These are phyloP conservation scores for Daboia siamensis DNA, from an alignment of 2,113 vertebrate genomes.

Conservation along the genomic window DNA sequence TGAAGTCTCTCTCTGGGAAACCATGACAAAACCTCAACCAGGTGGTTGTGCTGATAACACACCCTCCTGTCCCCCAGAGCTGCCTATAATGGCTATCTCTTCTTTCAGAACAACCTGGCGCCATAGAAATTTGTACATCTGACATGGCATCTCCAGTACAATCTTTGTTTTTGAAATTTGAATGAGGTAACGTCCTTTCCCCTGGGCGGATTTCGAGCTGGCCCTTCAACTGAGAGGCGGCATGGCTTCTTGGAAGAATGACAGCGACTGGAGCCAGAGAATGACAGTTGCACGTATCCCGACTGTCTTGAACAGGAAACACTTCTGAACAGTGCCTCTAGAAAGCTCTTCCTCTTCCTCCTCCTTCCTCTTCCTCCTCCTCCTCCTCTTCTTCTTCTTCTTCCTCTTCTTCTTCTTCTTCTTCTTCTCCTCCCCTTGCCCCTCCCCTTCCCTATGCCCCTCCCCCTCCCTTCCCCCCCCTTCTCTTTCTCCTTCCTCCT, in stretches of 20 bases:
- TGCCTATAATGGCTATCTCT: constrained; percentile 24
- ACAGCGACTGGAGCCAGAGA: not conserved
- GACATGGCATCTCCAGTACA: constrained; percentile 20
- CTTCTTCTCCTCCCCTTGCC: too few species aligned
- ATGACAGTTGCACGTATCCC: not conserved
- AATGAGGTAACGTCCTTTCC: not conserved
- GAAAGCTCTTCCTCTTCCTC: fast-evolving
- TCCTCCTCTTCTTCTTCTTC: too few species aligned
- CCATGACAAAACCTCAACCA: constrained; percentile 9
- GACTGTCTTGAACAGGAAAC: not conserved
- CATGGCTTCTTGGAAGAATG: not conserved
- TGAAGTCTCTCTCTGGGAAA: not conserved
- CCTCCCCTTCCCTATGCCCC: too few species aligned
- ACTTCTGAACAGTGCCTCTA: not conserved
- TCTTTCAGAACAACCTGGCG: constrained; percentile 5
- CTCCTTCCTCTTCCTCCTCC: fast-evolving
- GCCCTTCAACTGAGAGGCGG: not conserved
- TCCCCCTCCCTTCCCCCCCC: too few species aligned
- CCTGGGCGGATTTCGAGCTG: not conserved
- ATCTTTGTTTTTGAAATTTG: constrained; percentile 13
- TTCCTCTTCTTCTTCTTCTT: too few species aligned
- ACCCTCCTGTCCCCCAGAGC: not conserved
- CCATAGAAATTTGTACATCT: constrained; percentile 16
- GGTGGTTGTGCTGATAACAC: constrained; percentile 18
- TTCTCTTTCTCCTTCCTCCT: too few species aligned